These are phyloP conservation scores for Pristionchus mayeri DNA, from an alignment of 2,888 invertebrate species.

Conservation along the genomic window DNA sequence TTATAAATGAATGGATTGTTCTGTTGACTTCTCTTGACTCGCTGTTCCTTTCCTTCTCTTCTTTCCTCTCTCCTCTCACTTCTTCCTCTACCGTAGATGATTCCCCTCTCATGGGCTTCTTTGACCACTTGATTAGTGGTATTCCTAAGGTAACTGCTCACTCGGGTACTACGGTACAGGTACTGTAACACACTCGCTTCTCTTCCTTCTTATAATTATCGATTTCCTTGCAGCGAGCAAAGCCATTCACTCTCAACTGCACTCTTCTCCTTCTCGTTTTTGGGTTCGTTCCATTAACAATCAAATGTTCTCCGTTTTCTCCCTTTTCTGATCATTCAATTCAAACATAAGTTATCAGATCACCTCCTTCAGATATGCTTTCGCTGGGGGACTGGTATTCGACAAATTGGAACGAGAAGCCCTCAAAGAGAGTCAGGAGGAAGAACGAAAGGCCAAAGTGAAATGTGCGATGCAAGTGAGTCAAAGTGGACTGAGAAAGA, in stretches of 20 bases:
- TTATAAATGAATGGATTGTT: slow-evolving; percentile 35
- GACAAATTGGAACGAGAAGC: slow-evolving; percentile 70
- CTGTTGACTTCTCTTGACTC: slow-evolving; percentile 20
- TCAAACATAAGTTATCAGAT: too few relatives aligned
- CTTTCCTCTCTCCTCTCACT: not conserved
- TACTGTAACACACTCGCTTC: not conserved
- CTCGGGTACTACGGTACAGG: not conserved
- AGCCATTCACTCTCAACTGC: slow-evolving; percentile 74
- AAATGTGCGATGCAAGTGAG: slow-evolving; percentile 57
- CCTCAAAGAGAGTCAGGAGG: slow-evolving; percentile 56
- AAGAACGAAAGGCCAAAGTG: slow-evolving; percentile 58
- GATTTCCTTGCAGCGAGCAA: slow-evolving; percentile 64
- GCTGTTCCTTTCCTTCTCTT: slow-evolving; percentile 28
- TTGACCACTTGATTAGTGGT: not conserved
- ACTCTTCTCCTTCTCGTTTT: slow-evolving; percentile 70
- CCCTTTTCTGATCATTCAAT: not conserved
- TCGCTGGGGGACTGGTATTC: slow-evolving; percentile 73
- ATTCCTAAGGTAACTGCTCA: not conserved
- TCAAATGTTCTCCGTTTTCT: not conserved
- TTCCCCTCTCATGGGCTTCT: not conserved
- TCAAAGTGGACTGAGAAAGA: not conserved
- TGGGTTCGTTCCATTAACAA: slow-evolving; percentile 25
- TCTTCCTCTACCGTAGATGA: not conserved
- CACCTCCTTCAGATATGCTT: slow-evolving; percentile 70
- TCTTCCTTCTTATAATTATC: not conserved